These are phyloP conservation scores for Aeoliscus strigatus DNA, from an alignment of 2,797 vertebrate genomes.

Conservation along the genomic window DNA sequence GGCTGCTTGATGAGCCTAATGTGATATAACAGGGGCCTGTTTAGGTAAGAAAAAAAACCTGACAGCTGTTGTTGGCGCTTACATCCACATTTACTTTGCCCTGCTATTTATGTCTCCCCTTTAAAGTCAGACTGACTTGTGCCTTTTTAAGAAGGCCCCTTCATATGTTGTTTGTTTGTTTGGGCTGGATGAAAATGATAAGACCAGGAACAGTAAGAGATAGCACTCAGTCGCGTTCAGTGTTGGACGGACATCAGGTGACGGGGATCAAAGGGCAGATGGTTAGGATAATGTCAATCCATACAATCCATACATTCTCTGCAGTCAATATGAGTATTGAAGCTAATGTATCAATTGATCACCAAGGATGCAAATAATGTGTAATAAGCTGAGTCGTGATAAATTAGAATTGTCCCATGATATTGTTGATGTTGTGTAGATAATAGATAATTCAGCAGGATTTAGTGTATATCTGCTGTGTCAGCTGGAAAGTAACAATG, in stretches of 20 bases:
- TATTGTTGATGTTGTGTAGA: neutral
- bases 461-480: neutral
- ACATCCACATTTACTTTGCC: slow-evolving; percentile 10
- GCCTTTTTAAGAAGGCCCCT: slow-evolving; percentile 36
- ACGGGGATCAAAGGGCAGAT: slow-evolving; percentile 31
- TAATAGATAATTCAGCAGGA: too few species aligned
- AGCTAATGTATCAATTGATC: slow-evolving; percentile 6
- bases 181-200: too few species aligned
- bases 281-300: slow-evolving; percentile 25
- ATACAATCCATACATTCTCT: neutral
- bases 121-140: slow-evolving; percentile 31
- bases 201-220: too few species aligned
- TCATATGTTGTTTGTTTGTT: too few species aligned
- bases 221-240: slow-evolving; percentile 17
- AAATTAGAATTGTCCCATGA: too few species aligned
- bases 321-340: slow-evolving; percentile 5
- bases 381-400: too few species aligned
- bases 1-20: slow-evolving; percentile 56
- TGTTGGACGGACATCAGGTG: slow-evolving; percentile 29
- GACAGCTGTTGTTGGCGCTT: slow-evolving; percentile 36
- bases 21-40: slow-evolving; percentile 40
- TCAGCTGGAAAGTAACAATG: too few species aligned
- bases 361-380: neutral
- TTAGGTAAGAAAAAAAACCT: too few species aligned
- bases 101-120: slow-evolving; percentile 18